Conservation (phyloP, 2,797 vertebrate species). For the Paramormyrops hopkinsi region DNA sequence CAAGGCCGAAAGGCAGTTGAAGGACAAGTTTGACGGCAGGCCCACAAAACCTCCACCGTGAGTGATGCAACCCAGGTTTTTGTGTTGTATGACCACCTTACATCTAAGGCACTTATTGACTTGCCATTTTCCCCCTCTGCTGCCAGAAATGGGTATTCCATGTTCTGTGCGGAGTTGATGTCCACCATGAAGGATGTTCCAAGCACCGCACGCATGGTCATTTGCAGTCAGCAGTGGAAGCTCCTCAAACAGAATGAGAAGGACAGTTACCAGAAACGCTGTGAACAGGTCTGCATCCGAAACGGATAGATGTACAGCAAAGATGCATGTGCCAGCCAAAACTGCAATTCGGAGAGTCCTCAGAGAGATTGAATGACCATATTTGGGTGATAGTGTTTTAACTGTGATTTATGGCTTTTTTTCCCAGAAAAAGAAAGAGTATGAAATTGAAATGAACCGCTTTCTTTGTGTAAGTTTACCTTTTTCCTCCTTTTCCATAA, state of each 20-base stretch:
- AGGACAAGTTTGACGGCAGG: conserved; percentile 75
- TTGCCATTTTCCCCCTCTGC: background rate
- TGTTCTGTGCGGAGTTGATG: conserved; percentile 98
- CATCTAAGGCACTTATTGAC: background rate
- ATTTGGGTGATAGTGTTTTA: background rate
- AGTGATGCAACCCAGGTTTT: conserved; percentile 39
- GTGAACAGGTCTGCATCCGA: conserved; percentile 74
- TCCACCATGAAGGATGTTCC: conserved; percentile 98
- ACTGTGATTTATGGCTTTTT: background rate
- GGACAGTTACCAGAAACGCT: conserved; percentile 92
- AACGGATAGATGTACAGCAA: background rate
- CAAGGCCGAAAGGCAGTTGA: conserved; percentile 77
- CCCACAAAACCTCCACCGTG: conserved; percentile 73
- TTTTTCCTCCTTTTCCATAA: background rate
- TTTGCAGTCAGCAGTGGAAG: conserved; percentile 97
- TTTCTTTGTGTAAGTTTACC: conserved; percentile 81
- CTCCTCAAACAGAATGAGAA: conserved; percentile 88
- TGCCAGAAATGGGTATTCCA: conserved; percentile 88
- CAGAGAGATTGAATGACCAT: background rate
- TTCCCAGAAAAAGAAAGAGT: conserved; percentile 91
- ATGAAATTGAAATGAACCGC: conserved; percentile 87
- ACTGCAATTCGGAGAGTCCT: background rate
- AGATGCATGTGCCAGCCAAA: background rate
- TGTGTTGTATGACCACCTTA: background rate
- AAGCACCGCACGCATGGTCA: conserved; percentile 96